phyloP scores from a whole-genome alignment of 1,140 invertebrate species.

The Cherax quadricarinatus region DNA sequence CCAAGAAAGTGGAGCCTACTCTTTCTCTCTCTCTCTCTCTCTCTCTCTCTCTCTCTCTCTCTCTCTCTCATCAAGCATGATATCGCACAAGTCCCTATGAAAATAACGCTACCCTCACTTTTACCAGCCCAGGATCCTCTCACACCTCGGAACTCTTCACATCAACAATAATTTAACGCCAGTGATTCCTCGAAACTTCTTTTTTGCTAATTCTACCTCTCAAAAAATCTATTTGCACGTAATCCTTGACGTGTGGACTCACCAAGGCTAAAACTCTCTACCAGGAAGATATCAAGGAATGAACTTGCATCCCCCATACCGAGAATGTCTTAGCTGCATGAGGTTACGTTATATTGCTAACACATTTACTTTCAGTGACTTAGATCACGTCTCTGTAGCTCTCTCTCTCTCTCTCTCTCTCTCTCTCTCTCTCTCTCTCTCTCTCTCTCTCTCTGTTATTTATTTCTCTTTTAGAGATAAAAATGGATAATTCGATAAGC shows the following conservation, averaged over 20 bases:
- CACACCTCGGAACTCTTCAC: not conserved
- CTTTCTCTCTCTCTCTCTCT: slow-evolving; percentile 22
- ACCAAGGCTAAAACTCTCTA: not conserved
- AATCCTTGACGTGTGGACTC: not conserved
- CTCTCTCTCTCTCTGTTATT: no score
- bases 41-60: not conserved
- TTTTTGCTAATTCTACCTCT: not conserved
- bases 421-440: no score
- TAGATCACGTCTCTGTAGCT: not conserved
- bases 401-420: not conserved
- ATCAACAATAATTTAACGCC: not conserved
- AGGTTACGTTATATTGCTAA: not conserved
- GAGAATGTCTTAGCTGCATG: not conserved
- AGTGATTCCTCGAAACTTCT: not conserved
- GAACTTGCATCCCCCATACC: not conserved
- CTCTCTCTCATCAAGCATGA: not conserved
- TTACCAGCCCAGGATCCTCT: no score
- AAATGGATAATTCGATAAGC: no score
- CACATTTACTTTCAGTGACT: not conserved
- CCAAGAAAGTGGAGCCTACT: no score
- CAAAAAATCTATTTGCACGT: not conserved
- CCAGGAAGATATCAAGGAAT: not conserved
- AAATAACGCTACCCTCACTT: no score
- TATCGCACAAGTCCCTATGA: no score
- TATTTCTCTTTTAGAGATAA: no score